Percentiles rank a stretch among this genome's conserved stretches.
These are phyloP conservation scores for Mus spretus DNA, from an alignment of 2,797 vertebrate species.

Conservation along the genomic window DNA sequence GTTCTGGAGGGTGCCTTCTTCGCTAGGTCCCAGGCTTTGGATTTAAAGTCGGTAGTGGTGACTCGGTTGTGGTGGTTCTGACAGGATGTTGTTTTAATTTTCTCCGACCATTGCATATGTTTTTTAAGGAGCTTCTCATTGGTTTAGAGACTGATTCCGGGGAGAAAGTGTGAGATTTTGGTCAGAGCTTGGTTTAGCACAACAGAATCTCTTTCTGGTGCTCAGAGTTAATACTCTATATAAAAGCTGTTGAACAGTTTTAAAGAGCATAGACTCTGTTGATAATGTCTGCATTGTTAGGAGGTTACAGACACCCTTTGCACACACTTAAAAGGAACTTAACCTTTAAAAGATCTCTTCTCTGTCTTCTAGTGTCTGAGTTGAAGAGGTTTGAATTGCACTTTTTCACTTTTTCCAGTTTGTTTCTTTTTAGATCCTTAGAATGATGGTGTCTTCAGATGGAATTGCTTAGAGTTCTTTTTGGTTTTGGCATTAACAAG, in stretches of 20 bases:
- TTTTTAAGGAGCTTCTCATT: neutral
- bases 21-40: neutral
- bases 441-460: neutral
- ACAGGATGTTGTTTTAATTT: conserved; percentile 25
- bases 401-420: neutral
- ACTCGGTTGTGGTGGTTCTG: neutral
- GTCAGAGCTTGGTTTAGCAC: conserved; percentile 24
- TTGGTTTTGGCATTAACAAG: neutral
- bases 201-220: conserved; percentile 61
- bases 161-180: conserved; percentile 50
- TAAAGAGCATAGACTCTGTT: neutral
- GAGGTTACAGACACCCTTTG: neutral
- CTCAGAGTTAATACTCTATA: neutral
- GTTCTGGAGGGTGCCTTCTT: neutral
- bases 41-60: neutral
- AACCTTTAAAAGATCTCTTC: conserved; percentile 23
- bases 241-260: neutral
- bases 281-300: neutral
- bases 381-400: neutral
- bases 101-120: neutral
- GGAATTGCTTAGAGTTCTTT: neutral
- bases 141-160: neutral
- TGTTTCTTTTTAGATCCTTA: neutral
- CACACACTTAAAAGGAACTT: conserved; percentile 12
- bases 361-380: neutral